phyloP scores from a whole-genome alignment of 2,797 vertebrate species.

The Sphenopsis melanotis region DNA sequence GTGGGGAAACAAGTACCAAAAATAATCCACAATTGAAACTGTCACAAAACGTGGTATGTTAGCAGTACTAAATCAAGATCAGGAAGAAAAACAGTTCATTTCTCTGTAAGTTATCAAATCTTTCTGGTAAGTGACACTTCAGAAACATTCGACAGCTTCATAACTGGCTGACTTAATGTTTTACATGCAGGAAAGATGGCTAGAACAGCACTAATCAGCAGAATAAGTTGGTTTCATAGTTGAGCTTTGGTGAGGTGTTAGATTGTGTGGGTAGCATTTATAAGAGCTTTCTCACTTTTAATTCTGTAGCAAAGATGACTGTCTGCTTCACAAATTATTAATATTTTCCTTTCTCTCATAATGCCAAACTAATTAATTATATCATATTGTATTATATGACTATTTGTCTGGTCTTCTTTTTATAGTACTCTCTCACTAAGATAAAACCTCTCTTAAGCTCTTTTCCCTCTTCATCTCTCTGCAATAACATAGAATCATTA shows the following conservation, averaged over 20 bases:
- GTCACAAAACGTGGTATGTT: constrained; percentile 1
- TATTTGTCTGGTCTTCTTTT: constrained; percentile 1
- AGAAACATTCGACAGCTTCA: constrained; percentile 70
- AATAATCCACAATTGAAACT: constrained; percentile 38
- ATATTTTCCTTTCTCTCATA: constrained; percentile 67
- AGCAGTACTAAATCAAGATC: constrained; percentile 61
- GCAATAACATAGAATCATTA: neutral
- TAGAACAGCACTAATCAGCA: constrained; percentile 70
- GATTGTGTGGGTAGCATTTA: constrained; percentile 64
- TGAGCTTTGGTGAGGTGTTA: constrained; percentile 51
- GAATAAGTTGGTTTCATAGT: constrained; percentile 63
- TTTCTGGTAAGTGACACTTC: constrained; percentile 79
- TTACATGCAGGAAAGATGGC: constrained; percentile 70
- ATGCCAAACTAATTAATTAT: constrained; percentile 30
- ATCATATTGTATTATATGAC: constrained; percentile 16
- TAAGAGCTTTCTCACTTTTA: constrained; percentile 71
- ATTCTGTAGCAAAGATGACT: constrained; percentile 70
- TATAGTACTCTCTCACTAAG: neutral
- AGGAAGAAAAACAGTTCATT: constrained; percentile 74
- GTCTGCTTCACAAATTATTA: constrained; percentile 62
- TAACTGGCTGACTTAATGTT: constrained; percentile 74
- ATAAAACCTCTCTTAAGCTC: neutral
- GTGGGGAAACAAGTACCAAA: neutral
- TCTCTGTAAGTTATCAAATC: constrained; percentile 72
- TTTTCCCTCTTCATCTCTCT: neutral